Conservation (phyloP, 2,888 invertebrate species). For the Dorcus parallelipipedus region DNA sequence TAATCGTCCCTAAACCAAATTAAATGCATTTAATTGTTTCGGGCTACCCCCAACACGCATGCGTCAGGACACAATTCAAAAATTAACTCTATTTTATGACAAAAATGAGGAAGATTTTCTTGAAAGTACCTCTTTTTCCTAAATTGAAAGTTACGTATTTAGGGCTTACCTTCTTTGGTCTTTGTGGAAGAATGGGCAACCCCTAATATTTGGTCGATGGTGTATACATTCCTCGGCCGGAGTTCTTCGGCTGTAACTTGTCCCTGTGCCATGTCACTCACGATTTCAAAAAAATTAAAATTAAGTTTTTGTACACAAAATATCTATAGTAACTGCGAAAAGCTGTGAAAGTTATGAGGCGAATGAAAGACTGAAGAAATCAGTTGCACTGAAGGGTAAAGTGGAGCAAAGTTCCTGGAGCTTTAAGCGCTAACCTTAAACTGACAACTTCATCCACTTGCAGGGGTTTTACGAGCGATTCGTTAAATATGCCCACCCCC, state of each 20-base stretch:
- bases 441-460: constrained; percentile 36
- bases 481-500: constrained; percentile 30
- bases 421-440: constrained; percentile 19
- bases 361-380: background rate
- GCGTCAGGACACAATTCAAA: background rate
- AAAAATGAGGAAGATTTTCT: constrained; percentile 1
- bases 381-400: background rate
- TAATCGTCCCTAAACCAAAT: constrained; percentile 24
- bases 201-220: constrained; percentile 50
- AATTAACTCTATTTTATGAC: background rate
- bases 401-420: background rate
- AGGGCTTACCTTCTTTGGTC: constrained; percentile 33
- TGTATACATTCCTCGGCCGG: constrained; percentile 46
- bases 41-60: background rate
- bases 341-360: background rate
- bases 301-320: constrained; percentile 2
- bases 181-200: constrained; percentile 31
- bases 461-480: constrained; percentile 26
- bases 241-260: constrained; percentile 36
- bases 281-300: constrained; percentile 15
- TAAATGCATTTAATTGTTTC: constrained; percentile 2
- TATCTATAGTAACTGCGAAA: background rate
- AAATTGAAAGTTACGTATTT: too few relatives aligned
- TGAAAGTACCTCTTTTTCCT: background rate
- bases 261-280: constrained; percentile 31